A percentile compares a stretch with the other conserved stretches of the same genome.
These are phyloP conservation scores for Coturnix japonica DNA, from an alignment of 2,113 vertebrate species.

Conservation along the genomic window DNA sequence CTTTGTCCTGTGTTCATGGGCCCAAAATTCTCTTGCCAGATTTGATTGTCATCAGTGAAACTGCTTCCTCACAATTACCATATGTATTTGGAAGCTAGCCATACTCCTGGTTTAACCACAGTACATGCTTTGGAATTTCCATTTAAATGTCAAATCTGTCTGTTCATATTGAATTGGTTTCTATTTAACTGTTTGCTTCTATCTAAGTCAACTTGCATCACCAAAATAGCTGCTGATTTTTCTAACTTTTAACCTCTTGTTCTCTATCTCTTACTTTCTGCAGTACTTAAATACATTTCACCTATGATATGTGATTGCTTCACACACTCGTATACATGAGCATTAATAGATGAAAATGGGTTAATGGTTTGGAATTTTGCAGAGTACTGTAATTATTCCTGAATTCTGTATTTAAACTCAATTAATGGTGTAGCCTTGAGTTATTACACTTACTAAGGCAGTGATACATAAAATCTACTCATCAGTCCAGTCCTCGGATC, in stretches of 20 bases:
- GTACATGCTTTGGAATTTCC: conserved; percentile 45
- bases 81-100: conserved; percentile 61
- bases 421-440: neutral
- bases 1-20: neutral
- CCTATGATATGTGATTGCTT: neutral
- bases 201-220: conserved; percentile 45
- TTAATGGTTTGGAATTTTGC: neutral
- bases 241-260: conserved; percentile 50
- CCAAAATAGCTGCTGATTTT: conserved; percentile 11
- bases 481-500: neutral
- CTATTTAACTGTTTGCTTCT: conserved; percentile 45
- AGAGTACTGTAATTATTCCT: neutral
- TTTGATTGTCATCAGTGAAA: conserved; percentile 58
- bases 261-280: conserved; percentile 8
- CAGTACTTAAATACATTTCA: neutral
- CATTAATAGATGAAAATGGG: rapidly evolving
- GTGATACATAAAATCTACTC: neutral
- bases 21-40: conserved; percentile 35
- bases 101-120: conserved; percentile 37
- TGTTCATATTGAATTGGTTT: conserved; percentile 35
- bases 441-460: neutral
- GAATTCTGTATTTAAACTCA: neutral
- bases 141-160: conserved; percentile 62
- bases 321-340: rapidly evolving
- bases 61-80: conserved; percentile 28